Evolutionary conservation across 2,797 vertebrate species (phyloP).

Genomic region (Enteromius viviparus): DNA sequence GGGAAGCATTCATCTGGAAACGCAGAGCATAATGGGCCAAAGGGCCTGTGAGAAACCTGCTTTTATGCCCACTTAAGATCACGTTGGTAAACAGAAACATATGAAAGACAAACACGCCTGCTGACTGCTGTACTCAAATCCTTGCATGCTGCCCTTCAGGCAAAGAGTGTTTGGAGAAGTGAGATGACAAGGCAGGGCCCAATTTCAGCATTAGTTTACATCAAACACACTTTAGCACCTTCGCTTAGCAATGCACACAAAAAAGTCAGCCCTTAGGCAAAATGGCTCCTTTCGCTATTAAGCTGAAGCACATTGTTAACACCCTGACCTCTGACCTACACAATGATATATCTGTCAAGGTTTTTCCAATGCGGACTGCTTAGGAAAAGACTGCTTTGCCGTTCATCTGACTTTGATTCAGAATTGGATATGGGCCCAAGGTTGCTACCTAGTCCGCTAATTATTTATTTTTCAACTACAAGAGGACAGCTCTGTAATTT

Average conservation of each 20-base stretch:
- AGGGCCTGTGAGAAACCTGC: conserved; percentile 17
- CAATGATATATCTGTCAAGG: background rate
- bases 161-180: background rate
- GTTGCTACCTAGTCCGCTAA: background rate
- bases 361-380: background rate
- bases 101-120: conserved; percentile 31
- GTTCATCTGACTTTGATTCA: conserved; percentile 30
- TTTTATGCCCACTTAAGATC: conserved; percentile 43
- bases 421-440: conserved; percentile 1
- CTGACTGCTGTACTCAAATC: conserved; percentile 23
- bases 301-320: conserved; percentile 5
- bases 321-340: conserved; percentile 17
- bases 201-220: conserved; percentile 35
- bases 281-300: background rate
- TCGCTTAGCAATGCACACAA: conserved; percentile 1
- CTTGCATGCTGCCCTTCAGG: conserved; percentile 11
- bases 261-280: conserved; percentile 5
- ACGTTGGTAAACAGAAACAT: conserved; percentile 35
- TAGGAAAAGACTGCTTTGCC: background rate
- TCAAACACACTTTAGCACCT: conserved; percentile 20
- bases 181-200: background rate
- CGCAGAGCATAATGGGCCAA: conserved; percentile 13
- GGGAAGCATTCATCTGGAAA: conserved; percentile 46
- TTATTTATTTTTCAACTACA: conserved; percentile 24
- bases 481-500: conserved; percentile 22